phyloP scores from a whole-genome alignment of 2,888 invertebrate species.

The Mellilla xanthometata region DNA sequence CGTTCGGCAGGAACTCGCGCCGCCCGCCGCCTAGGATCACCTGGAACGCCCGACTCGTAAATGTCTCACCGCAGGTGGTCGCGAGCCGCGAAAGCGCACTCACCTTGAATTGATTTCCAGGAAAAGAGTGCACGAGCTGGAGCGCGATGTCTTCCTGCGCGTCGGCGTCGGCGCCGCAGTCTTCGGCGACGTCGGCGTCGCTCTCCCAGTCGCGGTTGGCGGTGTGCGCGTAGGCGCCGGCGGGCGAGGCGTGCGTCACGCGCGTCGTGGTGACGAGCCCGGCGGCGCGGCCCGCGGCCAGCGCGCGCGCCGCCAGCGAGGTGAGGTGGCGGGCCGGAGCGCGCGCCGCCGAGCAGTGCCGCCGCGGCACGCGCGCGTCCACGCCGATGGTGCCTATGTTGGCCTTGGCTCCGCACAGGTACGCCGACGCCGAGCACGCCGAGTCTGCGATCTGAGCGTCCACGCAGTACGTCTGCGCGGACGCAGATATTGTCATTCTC shows the following conservation, averaged over 20 bases:
- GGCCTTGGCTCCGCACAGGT: constrained; percentile 85
- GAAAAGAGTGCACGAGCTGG: constrained; percentile 84
- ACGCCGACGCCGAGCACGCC: constrained; percentile 87
- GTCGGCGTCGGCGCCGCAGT: constrained; percentile 45
- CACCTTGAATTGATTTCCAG: constrained; percentile 87
- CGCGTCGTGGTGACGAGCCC: constrained; percentile 89
- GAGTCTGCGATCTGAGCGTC: constrained; percentile 87
- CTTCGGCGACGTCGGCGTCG: constrained; percentile 77
- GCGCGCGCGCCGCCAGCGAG: constrained; percentile 87
- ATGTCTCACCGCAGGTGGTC: too few species aligned
- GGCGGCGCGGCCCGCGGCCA: constrained; percentile 65
- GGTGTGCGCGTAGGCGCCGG: constrained; percentile 86
- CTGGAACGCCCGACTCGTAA: constrained; percentile 40
- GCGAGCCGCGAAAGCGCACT: not conserved
- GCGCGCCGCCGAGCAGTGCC: constrained; percentile 82
- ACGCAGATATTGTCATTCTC: not conserved
- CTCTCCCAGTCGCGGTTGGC: constrained; percentile 89
- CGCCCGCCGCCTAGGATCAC: constrained; percentile 90
- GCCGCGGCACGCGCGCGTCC: constrained; percentile 81
- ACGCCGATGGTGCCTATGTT: constrained; percentile 87
- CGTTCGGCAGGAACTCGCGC: constrained; percentile 83
- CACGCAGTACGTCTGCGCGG: constrained; percentile 78
- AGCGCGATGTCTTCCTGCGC: constrained; percentile 86
- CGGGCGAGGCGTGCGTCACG: constrained; percentile 90
- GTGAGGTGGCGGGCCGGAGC: constrained; percentile 74